phyloP scores from a whole-genome alignment of 2,113 vertebrate genomes.

The Pollimyrus isidori region DNA sequence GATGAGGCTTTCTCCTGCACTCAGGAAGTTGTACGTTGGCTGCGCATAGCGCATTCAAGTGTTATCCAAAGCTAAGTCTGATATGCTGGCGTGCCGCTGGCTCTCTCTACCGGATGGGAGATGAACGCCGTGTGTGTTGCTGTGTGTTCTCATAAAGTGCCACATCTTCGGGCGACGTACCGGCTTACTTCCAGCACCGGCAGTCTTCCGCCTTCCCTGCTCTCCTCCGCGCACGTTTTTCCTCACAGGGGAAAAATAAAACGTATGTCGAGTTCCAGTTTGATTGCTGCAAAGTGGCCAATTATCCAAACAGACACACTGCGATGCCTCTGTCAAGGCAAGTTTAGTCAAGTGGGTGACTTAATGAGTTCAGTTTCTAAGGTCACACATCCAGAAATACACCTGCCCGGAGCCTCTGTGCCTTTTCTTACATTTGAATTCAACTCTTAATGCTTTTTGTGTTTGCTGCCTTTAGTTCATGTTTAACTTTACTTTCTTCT shows the following conservation, averaged over 20 bases:
- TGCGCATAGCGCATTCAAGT: slow-evolving; percentile 46
- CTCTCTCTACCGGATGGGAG: slow-evolving; percentile 66
- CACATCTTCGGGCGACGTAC: slow-evolving; percentile 81
- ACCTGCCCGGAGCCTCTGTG: not conserved
- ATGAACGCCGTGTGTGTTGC: slow-evolving; percentile 95
- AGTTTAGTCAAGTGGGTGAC: slow-evolving; percentile 4
- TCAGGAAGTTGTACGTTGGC: slow-evolving; percentile 50
- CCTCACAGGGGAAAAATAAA: not conserved
- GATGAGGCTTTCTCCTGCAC: slow-evolving; percentile 52
- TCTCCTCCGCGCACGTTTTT: slow-evolving; percentile 22
- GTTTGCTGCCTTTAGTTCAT: not conserved
- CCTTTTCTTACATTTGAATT: not conserved
- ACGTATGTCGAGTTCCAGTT: slow-evolving; percentile 55
- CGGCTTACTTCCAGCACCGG: slow-evolving; percentile 76
- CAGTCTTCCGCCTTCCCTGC: slow-evolving; percentile 72
- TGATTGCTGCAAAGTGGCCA: slow-evolving; percentile 52
- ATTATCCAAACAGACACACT: not conserved
- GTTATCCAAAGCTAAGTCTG: slow-evolving; percentile 60
- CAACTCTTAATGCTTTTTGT: not conserved
- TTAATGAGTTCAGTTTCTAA: slow-evolving; percentile 7
- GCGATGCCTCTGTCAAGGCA: not conserved
- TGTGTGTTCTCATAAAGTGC: slow-evolving; percentile 84
- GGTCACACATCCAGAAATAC: not conserved
- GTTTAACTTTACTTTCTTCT: not conserved
- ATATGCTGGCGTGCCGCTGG: slow-evolving; percentile 72